A percentile compares a stretch with the other conserved stretches of the same genome.
Conservation (phyloP, 2,888 invertebrate genomes). For the Andrena camellia region DNA sequence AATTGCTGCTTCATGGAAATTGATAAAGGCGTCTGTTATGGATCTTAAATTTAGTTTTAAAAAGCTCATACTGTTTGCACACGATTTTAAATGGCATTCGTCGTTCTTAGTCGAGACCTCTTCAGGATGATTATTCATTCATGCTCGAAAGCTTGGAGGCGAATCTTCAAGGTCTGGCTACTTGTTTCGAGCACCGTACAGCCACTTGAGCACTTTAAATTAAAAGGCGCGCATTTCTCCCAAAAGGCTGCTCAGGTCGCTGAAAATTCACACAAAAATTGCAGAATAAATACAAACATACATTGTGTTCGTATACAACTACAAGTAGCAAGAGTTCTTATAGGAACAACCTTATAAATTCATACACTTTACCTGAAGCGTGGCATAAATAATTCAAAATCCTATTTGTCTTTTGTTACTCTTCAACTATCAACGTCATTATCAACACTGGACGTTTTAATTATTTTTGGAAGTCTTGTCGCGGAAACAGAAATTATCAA, state of each 20-base stretch:
- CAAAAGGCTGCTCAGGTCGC: neutral
- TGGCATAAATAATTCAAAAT: neutral
- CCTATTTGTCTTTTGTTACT: neutral
- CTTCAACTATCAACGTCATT: neutral
- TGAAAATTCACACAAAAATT: neutral
- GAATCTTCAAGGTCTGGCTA: constrained; percentile 4
- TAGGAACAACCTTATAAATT: too few relatives aligned
- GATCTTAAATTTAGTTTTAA: neutral
- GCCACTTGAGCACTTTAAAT: constrained; percentile 7
- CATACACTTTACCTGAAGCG: too few relatives aligned
- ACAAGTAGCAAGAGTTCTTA: neutral
- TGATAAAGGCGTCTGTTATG: neutral
- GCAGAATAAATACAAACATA: neutral
- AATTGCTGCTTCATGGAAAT: neutral
- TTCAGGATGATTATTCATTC: neutral
- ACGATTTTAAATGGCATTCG: neutral
- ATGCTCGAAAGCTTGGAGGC: constrained; percentile 1
- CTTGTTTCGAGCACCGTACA: constrained; percentile 7
- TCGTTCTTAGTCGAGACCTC: neutral
- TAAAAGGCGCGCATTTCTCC: constrained; percentile 3
- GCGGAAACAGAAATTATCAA: neutral
- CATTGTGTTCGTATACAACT: neutral
- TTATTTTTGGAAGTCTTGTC: neutral
- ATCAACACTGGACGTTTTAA: neutral
- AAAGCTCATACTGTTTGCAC: neutral